Percentiles rank a stretch among this genome's conserved stretches.
Evolutionary conservation across 2,113 vertebrate species (phyloP).

Genomic region (Egretta garzetta): DNA sequence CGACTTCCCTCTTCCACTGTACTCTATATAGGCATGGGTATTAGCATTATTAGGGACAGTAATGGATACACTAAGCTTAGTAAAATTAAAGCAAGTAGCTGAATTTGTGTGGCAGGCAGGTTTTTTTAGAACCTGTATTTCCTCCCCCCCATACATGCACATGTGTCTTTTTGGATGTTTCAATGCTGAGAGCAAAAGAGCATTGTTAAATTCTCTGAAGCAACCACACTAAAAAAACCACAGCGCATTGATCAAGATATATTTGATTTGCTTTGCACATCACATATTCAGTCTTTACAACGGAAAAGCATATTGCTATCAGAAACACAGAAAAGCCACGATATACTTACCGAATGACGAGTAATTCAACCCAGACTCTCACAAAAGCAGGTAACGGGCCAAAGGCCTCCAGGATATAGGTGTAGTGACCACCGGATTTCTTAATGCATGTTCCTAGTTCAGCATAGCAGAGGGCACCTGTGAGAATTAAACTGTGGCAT

Average conservation of each 20-base stretch:
- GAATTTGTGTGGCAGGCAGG: not conserved
- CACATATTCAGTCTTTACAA: not conserved
- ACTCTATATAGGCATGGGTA: not conserved
- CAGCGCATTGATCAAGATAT: not conserved
- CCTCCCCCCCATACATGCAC: accelerated
- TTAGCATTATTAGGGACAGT: not conserved
- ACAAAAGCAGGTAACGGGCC: constrained; percentile 92
- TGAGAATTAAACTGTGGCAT: not conserved
- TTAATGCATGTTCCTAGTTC: constrained; percentile 94
- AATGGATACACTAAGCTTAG: not conserved
- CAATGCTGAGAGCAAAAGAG: not conserved
- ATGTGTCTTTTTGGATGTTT: not conserved
- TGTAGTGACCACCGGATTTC: constrained; percentile 97
- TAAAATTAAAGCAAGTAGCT: not conserved
- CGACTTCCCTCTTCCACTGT: not conserved
- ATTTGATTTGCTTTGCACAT: not conserved
- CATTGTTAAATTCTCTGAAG: not conserved
- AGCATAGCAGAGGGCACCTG: constrained; percentile 93
- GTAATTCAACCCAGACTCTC: constrained; percentile 90
- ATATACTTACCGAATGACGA: constrained; percentile 88
- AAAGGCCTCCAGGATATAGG: constrained; percentile 93
- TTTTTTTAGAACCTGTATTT: not conserved
- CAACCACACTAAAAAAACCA: not conserved
- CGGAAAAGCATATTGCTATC: not conserved
- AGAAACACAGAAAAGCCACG: not conserved